Conservation (phyloP, 2,113 vertebrate species). For the Eubucco bourcierii region DNA sequence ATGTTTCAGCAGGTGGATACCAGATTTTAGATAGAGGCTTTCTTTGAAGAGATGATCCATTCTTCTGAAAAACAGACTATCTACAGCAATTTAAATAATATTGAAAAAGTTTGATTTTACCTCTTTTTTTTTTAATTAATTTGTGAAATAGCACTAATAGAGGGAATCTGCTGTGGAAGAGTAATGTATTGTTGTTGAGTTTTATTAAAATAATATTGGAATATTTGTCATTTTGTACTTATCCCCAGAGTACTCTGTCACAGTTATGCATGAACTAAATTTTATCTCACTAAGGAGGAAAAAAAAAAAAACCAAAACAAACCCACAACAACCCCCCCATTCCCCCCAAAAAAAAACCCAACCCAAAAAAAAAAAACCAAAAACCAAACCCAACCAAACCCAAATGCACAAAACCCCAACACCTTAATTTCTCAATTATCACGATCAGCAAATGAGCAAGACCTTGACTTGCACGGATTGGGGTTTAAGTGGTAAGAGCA, state of each 20-base stretch:
- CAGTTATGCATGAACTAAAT: background rate
- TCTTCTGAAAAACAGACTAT: background rate
- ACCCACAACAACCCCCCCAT: no score
- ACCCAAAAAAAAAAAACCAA: no score
- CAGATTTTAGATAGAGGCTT: background rate
- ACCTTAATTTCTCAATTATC: background rate
- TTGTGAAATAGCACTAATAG: background rate
- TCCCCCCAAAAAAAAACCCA: no score
- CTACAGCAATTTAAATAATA: background rate
- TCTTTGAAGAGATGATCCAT: background rate
- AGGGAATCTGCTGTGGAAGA: background rate
- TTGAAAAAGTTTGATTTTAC: background rate
- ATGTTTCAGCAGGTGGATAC: background rate
- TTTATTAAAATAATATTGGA: background rate
- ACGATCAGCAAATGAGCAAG: background rate
- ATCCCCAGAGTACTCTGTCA: background rate
- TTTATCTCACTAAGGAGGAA: background rate
- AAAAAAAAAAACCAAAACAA: background rate
- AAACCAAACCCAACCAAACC: no score
- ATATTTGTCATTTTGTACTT: background rate
- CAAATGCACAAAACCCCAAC: no score
- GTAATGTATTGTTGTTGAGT: fast-evolving
- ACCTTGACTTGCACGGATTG: background rate
- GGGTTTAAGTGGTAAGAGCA: background rate
- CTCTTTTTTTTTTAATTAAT: no score